phyloP scores from a whole-genome alignment of 2,113 vertebrate genomes.

The Catharus bicknelli region DNA sequence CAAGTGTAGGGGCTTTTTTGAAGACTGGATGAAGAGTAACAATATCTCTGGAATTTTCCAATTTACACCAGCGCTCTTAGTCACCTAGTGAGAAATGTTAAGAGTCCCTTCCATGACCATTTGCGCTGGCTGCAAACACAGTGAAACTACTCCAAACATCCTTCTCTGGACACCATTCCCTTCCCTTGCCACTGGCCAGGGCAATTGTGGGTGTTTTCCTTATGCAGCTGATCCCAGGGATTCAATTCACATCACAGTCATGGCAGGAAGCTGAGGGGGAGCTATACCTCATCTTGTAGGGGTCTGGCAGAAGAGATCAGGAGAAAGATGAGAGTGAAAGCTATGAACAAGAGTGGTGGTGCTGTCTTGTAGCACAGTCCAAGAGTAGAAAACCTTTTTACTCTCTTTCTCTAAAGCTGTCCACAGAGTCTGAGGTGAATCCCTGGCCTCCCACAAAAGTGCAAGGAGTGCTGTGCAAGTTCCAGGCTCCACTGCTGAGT shows the following conservation, averaged over 20 bases:
- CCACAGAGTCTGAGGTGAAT: accelerated
- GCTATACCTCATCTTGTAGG: neutral
- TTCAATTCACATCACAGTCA: neutral
- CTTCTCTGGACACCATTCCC: neutral
- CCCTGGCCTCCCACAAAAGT: neutral
- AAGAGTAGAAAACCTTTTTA: neutral
- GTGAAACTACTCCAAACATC: neutral
- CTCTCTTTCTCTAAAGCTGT: neutral
- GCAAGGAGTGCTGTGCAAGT: neutral
- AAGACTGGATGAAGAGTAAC: neutral
- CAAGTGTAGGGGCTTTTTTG: neutral
- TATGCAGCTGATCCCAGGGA: neutral
- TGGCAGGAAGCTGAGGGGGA: neutral
- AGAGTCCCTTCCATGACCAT: neutral
- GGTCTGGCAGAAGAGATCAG: neutral
- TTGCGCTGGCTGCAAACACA: neutral
- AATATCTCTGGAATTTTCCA: neutral
- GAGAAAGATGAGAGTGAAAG: neutral
- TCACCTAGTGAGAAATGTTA: neutral
- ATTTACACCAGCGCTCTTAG: neutral
- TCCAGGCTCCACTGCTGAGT: accelerated
- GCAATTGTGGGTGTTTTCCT: neutral
- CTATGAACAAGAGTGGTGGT: neutral
- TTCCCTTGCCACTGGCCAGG: neutral
- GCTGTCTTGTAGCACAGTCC: neutral